Evolutionary conservation across 2,797 vertebrate genomes (phyloP).

Genomic region (Micromesistius poutassou): DNA sequence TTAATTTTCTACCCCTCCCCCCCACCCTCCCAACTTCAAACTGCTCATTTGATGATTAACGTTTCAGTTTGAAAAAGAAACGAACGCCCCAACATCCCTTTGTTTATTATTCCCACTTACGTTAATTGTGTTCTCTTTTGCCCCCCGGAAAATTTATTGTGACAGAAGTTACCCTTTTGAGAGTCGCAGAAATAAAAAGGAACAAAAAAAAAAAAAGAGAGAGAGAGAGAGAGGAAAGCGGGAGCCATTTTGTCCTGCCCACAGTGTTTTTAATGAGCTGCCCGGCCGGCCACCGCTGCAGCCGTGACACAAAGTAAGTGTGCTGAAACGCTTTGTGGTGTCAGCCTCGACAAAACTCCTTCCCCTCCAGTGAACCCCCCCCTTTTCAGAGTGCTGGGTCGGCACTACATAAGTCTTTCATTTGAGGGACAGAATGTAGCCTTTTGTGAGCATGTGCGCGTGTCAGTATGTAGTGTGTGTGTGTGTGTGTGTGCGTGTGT

Average conservation of each 20-base stretch:
- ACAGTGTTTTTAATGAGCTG: conserved; percentile 61
- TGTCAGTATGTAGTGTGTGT: conserved; percentile 22
- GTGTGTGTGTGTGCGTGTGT: conserved; percentile 17
- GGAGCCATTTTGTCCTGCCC: conserved; percentile 36
- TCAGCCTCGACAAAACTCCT: conserved; percentile 58
- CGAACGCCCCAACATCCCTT: conserved; percentile 30
- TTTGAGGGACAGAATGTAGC: conserved; percentile 37
- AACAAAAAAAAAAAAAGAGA: neutral
- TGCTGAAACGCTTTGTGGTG: conserved; percentile 59
- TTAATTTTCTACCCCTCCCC: neutral
- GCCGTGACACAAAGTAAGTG: conserved; percentile 52
- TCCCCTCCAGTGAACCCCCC: conserved; percentile 58
- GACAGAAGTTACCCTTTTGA: conserved; percentile 43
- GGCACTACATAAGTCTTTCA: conserved; percentile 33
- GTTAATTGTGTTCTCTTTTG: conserved; percentile 58
- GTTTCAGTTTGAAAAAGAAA: neutral
- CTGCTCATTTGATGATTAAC: conserved; percentile 54
- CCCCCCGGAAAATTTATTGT: conserved; percentile 33
- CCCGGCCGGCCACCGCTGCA: conserved; percentile 35
- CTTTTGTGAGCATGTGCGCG: conserved; percentile 34
- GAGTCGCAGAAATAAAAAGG: neutral
- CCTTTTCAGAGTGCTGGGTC: conserved; percentile 49
- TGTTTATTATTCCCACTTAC: conserved; percentile 54
- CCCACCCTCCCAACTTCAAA: conserved; percentile 46
- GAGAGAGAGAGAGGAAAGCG: neutral